Conservation (phyloP, 2,888 invertebrate species). For the Cryptophagus acutangulus region DNA sequence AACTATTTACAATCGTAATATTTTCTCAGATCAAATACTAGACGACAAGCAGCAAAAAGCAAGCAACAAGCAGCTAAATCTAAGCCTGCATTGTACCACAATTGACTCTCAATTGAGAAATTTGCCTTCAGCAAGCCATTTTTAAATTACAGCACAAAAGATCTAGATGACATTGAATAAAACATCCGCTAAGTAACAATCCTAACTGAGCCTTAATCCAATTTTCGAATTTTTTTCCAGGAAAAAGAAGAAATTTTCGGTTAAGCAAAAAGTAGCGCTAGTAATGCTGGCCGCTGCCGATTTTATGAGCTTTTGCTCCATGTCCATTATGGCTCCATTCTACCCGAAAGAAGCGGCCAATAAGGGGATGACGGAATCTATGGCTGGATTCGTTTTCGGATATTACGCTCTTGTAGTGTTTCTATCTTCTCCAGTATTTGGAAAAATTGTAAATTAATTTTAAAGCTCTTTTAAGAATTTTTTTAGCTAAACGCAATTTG, state of each 20-base stretch:
- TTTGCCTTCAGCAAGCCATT: slow-evolving; percentile 5
- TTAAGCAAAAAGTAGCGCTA: slow-evolving; percentile 56
- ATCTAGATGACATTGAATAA: slow-evolving; percentile 6
- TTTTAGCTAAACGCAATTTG: not conserved
- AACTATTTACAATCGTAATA: too few relatives aligned
- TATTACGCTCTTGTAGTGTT: slow-evolving; percentile 72
- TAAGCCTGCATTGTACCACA: slow-evolving; percentile 5
- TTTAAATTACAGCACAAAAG: slow-evolving; percentile 3
- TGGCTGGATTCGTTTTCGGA: slow-evolving; percentile 70
- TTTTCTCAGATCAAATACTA: too few relatives aligned
- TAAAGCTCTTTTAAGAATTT: slow-evolving; percentile 5
- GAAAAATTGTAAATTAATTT: slow-evolving; percentile 56
- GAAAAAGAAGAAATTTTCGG: slow-evolving; percentile 52
- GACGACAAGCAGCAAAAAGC: too few relatives aligned
- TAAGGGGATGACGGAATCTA: slow-evolving; percentile 66
- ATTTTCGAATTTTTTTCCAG: slow-evolving; percentile 30
- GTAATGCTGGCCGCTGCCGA: slow-evolving; percentile 62
- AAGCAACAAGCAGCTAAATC: too few relatives aligned
- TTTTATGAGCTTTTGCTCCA: slow-evolving; percentile 69
- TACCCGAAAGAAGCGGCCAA: slow-evolving; percentile 67
- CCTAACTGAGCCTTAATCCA: too few relatives aligned
- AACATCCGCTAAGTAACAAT: too few relatives aligned
- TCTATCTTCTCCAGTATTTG: slow-evolving; percentile 66
- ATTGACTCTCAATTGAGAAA: not conserved
- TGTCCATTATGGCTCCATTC: slow-evolving; percentile 76